Conservation (phyloP, 2,113 vertebrate species). For the Castor canadensis region DNA sequence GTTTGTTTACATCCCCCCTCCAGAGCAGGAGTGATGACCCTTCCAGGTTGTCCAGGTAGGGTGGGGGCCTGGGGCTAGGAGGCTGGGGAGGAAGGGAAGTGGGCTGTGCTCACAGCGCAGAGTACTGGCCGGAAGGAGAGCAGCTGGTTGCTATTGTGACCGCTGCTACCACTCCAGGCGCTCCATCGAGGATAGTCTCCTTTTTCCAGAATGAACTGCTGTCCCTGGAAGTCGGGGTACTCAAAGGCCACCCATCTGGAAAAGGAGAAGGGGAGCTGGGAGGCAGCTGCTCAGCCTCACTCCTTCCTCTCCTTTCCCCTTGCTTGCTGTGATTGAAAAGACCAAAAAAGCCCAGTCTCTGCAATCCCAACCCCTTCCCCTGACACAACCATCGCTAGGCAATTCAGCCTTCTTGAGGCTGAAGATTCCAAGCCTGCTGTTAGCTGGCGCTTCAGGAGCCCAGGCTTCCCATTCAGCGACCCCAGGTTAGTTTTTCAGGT, state of each 20-base stretch:
- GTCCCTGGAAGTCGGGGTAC: constrained; percentile 97
- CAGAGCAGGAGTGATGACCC: too few species aligned
- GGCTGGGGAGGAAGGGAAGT: too few species aligned
- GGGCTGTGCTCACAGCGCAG: constrained; percentile 89
- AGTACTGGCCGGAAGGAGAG: constrained; percentile 96
- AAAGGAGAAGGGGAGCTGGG: constrained; percentile 5
- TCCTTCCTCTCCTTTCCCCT: neutral
- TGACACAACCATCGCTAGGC: neutral
- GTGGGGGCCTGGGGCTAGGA: neutral
- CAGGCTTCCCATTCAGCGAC: neutral
- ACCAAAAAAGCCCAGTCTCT: neutral
- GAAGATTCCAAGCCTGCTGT: neutral
- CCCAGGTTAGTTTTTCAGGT: neutral
- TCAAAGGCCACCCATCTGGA: constrained; percentile 95
- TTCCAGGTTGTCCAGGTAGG: neutral
- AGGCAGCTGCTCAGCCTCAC: neutral
- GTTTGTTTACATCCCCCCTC: neutral
- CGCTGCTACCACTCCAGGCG: constrained; percentile 95
- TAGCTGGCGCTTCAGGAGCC: neutral
- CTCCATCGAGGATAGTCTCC: constrained; percentile 96
- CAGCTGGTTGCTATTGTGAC: constrained; percentile 95
- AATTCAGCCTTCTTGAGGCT: neutral
- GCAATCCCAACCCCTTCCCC: neutral
- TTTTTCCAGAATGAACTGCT: constrained; percentile 98
- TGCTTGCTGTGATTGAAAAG: neutral